Evolutionary conservation across 2,797 vertebrate genomes (phyloP), one percentile per base, ranked within the genome.

Genomic region (Sciaenops ocellatus): DNA sequence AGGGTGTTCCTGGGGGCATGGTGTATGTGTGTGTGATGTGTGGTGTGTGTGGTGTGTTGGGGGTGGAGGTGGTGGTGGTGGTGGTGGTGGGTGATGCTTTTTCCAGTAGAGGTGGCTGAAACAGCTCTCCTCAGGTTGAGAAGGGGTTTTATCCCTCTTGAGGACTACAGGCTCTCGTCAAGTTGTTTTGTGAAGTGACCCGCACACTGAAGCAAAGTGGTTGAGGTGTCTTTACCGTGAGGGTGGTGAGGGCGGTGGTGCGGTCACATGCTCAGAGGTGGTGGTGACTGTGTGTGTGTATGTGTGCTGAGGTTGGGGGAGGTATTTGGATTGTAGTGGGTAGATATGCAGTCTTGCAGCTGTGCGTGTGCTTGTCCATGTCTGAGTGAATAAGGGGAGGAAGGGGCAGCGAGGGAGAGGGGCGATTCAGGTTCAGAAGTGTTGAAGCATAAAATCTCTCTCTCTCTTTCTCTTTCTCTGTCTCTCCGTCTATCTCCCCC

Each of bases 381-480:
- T 93, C 87, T 93, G 90, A 92, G 90, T 91, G 89, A 92, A 91
- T 91, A 87, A 85, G 62, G 64, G 80, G 80, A 76, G 54, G 69
- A 71, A 78, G 74, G 64, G 79, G 66, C 66, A 68, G 76, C 4
- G 44, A 41, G 42, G 65, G 56, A 56, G 69, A 67, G 77, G 64
- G 64, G 34, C 1, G 59, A 55, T 78, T 80, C 89, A 91, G 93
- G 92, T 94, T 94, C 84, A 92, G 93, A 95, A 95, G 94, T 95
- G 95, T 95, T 94, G 94, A 94, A 94, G 94, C 94, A 94, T 92
- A 94, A 95, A 95, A 95, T 94, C 90, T 89, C 78, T 80, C 83
- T 69, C 73, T 51, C 70, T 79, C 26, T 80, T 41, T 67, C 74
- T 73, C 76, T 82, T 62, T 78, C 69, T 88, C 76, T 68, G 69